Conservation (phyloP, 2,888 invertebrate genomes). For the Volucella inanis region DNA sequence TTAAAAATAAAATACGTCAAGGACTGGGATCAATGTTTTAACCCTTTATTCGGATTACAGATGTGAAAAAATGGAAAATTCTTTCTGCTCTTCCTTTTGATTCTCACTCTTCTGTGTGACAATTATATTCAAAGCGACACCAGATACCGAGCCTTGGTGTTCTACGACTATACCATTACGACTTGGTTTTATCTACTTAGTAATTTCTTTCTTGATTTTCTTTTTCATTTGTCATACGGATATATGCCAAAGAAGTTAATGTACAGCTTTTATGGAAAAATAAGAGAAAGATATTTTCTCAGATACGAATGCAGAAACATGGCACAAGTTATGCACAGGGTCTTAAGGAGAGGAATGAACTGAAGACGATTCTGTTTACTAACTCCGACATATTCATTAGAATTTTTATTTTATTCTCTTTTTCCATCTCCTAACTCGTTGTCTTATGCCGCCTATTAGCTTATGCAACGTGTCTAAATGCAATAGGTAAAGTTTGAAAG, state of each 20-base stretch:
- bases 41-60: constrained; percentile 47
- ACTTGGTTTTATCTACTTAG: constrained; percentile 15
- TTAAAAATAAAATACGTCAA: constrained; percentile 64
- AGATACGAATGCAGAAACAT: not conserved
- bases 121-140: constrained; percentile 38
- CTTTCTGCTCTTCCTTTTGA: not conserved
- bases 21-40: constrained; percentile 15
- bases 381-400: constrained; percentile 40
- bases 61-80: constrained; percentile 31
- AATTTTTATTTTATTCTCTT: constrained; percentile 5
- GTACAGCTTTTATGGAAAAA: constrained; percentile 23
- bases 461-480: not conserved
- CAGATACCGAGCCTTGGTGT: too few species aligned
- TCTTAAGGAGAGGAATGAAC: constrained; percentile 15
- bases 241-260: constrained; percentile 49
- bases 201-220: constrained; percentile 18
- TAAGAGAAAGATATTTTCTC: constrained; percentile 31
- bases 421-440: too few species aligned
- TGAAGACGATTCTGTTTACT: not conserved
- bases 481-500: not conserved
- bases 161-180: not conserved
- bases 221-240: constrained; percentile 13
- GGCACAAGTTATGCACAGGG: constrained; percentile 20
- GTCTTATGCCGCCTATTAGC: not conserved
- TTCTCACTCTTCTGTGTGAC: not conserved